Percentiles rank a stretch among this genome's conserved stretches.
These are phyloP conservation scores for Betta splendens DNA, from an alignment of 2,797 vertebrate genomes.

Conservation along the genomic window DNA sequence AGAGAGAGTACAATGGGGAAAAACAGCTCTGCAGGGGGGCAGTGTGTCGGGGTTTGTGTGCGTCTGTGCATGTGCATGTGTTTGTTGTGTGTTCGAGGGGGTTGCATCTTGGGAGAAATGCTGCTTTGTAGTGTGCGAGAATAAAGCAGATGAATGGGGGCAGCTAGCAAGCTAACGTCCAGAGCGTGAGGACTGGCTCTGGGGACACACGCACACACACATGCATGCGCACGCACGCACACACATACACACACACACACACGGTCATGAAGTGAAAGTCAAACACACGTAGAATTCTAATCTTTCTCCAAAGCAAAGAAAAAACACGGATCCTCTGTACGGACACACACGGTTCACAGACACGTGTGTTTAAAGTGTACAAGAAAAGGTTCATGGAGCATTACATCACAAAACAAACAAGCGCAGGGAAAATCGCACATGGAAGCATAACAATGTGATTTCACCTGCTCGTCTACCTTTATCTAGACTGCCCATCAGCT, in stretches of 20 bases:
- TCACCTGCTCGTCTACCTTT: slow-evolving; percentile 23
- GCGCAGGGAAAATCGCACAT: no score
- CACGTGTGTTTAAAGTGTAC: not conserved
- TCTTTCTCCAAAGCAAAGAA: slow-evolving; percentile 25
- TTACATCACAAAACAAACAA: slow-evolving; percentile 12
- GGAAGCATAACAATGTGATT: slow-evolving; percentile 31
- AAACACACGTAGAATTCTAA: slow-evolving; percentile 24
- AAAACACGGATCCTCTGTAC: slow-evolving; percentile 12
- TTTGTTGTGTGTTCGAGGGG: slow-evolving; percentile 24
- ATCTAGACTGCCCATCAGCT: slow-evolving; percentile 35
- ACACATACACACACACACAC: not conserved
- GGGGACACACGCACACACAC: slow-evolving; percentile 37
- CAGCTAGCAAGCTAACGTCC: slow-evolving; percentile 80
- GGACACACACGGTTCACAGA: not conserved
- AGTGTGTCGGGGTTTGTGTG: slow-evolving; percentile 13
- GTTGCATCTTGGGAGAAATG: slow-evolving; percentile 82
- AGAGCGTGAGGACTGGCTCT: slow-evolving; percentile 50
- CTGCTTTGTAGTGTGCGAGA: slow-evolving; percentile 88
- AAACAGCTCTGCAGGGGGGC: slow-evolving; percentile 68
- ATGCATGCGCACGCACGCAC: slow-evolving; percentile 9
- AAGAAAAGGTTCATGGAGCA: slow-evolving; percentile 27
- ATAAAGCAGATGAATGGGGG: slow-evolving; percentile 92
- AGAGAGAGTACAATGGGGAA: slow-evolving; percentile 66
- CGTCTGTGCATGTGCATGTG: not conserved
- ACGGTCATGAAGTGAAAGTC: slow-evolving; percentile 9